Evolutionary conservation across 1,140 invertebrate species (phyloP).

Genomic region (Ostrea edulis): DNA sequence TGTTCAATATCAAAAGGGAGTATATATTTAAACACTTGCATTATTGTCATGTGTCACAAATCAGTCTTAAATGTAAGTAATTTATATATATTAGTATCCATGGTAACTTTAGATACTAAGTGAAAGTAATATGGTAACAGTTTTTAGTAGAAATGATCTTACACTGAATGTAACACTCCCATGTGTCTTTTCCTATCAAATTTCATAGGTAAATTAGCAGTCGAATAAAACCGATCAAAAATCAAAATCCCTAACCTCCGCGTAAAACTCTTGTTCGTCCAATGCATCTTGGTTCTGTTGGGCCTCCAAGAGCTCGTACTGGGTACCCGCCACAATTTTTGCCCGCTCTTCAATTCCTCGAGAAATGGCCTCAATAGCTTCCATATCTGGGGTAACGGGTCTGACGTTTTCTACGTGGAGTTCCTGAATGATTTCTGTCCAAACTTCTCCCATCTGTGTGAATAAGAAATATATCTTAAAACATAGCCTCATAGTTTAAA

Average conservation of each 20-base stretch:
- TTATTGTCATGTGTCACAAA: too few relatives aligned
- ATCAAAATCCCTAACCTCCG: constrained; percentile 68
- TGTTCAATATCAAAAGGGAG: too few relatives aligned
- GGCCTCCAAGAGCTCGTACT: constrained; percentile 76
- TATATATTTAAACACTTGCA: too few relatives aligned
- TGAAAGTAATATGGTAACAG: neutral
- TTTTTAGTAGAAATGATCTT: neutral
- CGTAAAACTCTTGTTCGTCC: constrained; percentile 79
- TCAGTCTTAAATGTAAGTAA: too few relatives aligned
- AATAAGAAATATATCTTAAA: neutral
- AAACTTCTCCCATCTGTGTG: constrained; percentile 77
- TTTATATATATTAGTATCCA: too few relatives aligned
- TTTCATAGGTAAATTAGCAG: neutral
- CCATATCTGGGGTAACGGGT: constrained; percentile 77
- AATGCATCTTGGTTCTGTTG: constrained; percentile 74
- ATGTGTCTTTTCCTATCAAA: neutral
- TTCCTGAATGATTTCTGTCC: constrained; percentile 77
- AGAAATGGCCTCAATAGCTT: constrained; percentile 77
- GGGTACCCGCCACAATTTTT: constrained; percentile 73
- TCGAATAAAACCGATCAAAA: neutral
- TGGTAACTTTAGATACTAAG: neutral
- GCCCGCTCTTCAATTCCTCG: constrained; percentile 75
- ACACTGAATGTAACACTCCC: too few relatives aligned
- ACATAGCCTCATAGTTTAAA: too few relatives aligned
- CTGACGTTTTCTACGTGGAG: constrained; percentile 74